Evolutionary conservation across 2,797 vertebrate species (phyloP), one percentile per base, ranked within the genome.

Genomic region (Lagocephalus sceleratus): DNA sequence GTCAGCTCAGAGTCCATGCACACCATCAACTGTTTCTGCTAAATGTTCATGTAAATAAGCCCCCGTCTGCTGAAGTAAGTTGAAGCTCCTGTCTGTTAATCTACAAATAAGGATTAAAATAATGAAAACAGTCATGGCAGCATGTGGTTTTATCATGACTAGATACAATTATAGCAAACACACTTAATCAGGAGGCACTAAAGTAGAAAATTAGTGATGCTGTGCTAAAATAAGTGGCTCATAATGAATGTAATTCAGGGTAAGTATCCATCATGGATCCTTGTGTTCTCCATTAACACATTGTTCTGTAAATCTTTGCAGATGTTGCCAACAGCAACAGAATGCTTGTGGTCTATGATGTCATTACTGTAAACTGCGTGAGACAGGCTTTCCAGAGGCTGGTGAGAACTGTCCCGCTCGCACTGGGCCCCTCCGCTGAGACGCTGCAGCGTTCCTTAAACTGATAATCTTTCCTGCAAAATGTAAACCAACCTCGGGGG

Each of bases 351-450:
- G 32, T 14, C 32, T 3, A 14, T 35, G 32, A 35, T 35, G 32
- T 35, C 32, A 35, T 54, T 51, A 35, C n/a, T 19, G 22, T 35
- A 47, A 54, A 12, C 57, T 44, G 15, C 11, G 25, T 16, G 64
- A 44, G 60, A 45, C 48, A 44, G 35, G 22, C 67, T 54, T 71
- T 66, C 42, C 40, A 63, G 11, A 47, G 32, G n/a, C 40, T 29
- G 32, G 10, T 2, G 3, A 39, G 9, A 68, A 56, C 17, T 35
- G 14, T 38, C 49, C 66, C 16, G 15, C 14, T 52, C 20, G 21
- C 32, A 4, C 5, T 3, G 9, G 32, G 25, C 55, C 59, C 5
- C 44, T 38, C 7, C 44, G 39, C 21, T 25, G 7, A 60, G 49
- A 38, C 49, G 1, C 52, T 22, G 21, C 45, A 5, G 14, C 60